phyloP scores from a whole-genome alignment of 2,113 vertebrate genomes.

The Planiliza haematocheilus region DNA sequence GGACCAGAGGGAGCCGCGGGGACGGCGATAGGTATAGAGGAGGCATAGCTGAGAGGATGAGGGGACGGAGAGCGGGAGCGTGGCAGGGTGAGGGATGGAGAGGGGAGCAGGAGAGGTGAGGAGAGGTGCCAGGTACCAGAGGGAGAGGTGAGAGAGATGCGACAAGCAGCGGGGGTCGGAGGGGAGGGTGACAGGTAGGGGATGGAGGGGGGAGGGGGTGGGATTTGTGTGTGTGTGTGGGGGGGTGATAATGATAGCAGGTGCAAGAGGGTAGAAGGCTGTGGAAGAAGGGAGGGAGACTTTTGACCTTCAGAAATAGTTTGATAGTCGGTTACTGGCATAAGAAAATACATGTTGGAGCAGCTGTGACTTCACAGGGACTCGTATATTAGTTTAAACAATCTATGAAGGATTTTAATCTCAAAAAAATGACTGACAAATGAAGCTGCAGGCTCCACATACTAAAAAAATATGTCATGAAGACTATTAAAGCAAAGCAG shows the following conservation, averaged over 20 bases:
- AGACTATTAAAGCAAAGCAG: no score
- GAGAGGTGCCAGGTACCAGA: constrained; percentile 64
- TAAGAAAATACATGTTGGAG: background rate
- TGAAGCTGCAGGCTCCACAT: no score
- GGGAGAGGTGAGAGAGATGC: constrained; percentile 56
- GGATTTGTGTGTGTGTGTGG: constrained; percentile 8
- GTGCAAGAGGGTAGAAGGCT: constrained; percentile 39
- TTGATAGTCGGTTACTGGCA: background rate
- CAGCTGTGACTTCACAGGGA: no score
- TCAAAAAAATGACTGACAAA: no score
- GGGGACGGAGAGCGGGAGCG: constrained; percentile 23
- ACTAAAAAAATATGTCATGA: no score
- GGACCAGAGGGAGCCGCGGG: constrained; percentile 32
- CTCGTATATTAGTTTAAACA: background rate
- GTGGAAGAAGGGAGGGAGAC: constrained; percentile 26
- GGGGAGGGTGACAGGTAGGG: constrained; percentile 57
- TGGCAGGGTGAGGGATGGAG: constrained; percentile 28
- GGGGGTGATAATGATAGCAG: constrained; percentile 69
- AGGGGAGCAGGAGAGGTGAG: constrained; percentile 50
- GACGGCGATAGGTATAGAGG: constrained; percentile 46
- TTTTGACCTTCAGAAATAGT: constrained; percentile 68
- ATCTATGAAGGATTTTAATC: background rate
- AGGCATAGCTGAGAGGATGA: constrained; percentile 19
- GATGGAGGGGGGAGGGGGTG: constrained; percentile 38
- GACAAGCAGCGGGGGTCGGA: constrained; percentile 52